Percentiles rank a stretch among this genome's conserved stretches.
Conservation (phyloP, 2,888 invertebrate species). For the Myopa tessellatipennis region DNA sequence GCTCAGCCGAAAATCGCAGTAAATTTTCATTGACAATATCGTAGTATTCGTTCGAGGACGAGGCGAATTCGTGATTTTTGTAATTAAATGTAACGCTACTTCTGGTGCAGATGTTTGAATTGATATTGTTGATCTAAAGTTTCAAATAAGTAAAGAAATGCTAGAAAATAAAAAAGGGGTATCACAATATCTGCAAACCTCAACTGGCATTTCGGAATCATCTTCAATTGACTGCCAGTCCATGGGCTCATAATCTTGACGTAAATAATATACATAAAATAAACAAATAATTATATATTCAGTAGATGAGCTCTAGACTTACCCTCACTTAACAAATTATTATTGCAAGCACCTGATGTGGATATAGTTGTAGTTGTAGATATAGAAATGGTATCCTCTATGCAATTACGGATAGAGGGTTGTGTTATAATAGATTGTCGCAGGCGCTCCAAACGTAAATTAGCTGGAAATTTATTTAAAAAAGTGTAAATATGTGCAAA, state of each 20-base stretch:
- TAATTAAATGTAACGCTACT: background rate
- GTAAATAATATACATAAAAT: background rate
- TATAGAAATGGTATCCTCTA: background rate
- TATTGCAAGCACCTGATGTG: background rate
- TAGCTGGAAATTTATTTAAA: conserved; percentile 46
- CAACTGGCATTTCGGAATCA: background rate
- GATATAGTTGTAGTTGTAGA: background rate
- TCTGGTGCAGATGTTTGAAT: background rate
- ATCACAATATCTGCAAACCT: background rate
- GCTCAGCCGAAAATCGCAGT: conserved; percentile 52
- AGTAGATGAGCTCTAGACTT: background rate
- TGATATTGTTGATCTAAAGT: background rate
- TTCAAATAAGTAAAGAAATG: background rate
- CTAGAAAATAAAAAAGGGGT: background rate
- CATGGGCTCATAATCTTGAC: conserved; percentile 55
- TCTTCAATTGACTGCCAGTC: conserved; percentile 52
- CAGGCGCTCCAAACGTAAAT: conserved; percentile 50
- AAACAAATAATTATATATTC: background rate
- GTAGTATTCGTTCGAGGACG: conserved; percentile 50
- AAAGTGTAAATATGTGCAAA: background rate
- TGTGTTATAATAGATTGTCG: conserved; percentile 47
- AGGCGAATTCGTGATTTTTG: background rate
- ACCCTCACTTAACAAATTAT: background rate
- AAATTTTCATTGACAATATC: conserved; percentile 54
- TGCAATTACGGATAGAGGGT: conserved; percentile 12